Evolutionary conservation across 1,140 invertebrate genomes (phyloP), one percentile per base, ranked within the genome.

Genomic region (Nomia melanderi): DNA sequence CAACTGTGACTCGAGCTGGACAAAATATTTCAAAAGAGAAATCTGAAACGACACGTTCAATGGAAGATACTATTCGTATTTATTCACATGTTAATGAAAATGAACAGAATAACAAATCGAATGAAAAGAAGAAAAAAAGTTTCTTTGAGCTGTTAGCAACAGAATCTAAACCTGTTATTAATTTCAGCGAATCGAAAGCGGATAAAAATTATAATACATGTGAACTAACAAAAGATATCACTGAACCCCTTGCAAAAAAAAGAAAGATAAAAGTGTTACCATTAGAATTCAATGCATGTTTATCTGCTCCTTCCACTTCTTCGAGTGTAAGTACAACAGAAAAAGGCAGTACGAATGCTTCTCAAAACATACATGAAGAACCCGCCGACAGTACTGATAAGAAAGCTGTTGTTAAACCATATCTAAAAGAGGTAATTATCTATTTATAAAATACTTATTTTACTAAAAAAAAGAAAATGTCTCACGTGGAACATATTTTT

Each of bases 181-280:
- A 91, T 86, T 90, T 91, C 72, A 86, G 78, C 62, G 50, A 72
- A 64, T 85, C 70, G 47, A 88, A 88, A 70, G 62, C 85, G 70
- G 73, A 76, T 53, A 14, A 77, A 27, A 74, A 29, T 72, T 78
- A 56, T 53, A 79, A 78, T 65, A 81, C 86, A 76, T 90, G 93
- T 86, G 80, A 92, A 88, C 81, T 91, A 89, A 77, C 78, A 87
- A 83, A 87, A 79, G 78, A 87, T 78, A 63, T 78, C 57, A 69
- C 50, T 63, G 71, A 85, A 67, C 87, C 84, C 44, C 74, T 31
- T 64, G 65, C 76, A 36, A 94, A 93, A 86, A 93, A 91, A 80
- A 93, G 93, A 81, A 94, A 93, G 86, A 88, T 93, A 20, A 93
- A 93, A 88, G 92, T 94, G 9, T 91, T 93, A 81, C 83, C 79